phyloP scores from a whole-genome alignment of 2,888 invertebrate species.

The Drosophila fungiperda region DNA sequence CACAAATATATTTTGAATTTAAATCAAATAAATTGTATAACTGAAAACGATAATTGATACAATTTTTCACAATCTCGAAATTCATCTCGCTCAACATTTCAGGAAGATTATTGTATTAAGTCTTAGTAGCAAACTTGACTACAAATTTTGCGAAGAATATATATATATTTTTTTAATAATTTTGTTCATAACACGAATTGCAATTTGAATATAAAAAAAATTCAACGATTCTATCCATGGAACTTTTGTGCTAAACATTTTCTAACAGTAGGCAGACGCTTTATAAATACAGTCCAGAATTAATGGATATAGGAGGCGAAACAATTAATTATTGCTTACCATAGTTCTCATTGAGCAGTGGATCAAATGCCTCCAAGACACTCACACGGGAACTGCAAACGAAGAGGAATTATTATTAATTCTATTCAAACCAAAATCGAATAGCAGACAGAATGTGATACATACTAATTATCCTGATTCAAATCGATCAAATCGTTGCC shows the following conservation, averaged over 20 bases:
- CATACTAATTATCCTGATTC: conserved; percentile 84
- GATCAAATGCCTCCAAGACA: conserved; percentile 94
- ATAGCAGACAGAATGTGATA: conserved; percentile 12
- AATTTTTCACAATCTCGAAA: background rate
- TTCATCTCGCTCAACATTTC: background rate
- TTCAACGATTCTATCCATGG: conserved; percentile 15
- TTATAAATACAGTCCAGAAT: conserved; percentile 10
- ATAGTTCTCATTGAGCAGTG: conserved; percentile 88
- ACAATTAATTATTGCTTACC: conserved; percentile 53
- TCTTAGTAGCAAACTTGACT: background rate
- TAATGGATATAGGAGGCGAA: background rate
- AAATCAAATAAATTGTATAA: background rate
- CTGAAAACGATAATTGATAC: background rate
- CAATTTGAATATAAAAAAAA: conserved; percentile 14
- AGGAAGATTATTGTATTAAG: background rate
- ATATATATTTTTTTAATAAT: conserved; percentile 12
- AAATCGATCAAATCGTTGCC: conserved; percentile 84
- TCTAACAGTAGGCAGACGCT: conserved; percentile 37
- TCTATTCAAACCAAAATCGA: background rate
- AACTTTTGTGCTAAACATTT: conserved; percentile 6
- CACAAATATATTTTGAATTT: background rate
- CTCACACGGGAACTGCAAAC: conserved; percentile 84
- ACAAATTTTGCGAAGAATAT: background rate
- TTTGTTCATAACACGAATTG: conserved; percentile 1
- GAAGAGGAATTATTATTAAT: conserved; percentile 3